Conservation (phyloP, 1,140 invertebrate genomes). For the Aphis craccivora region DNA sequence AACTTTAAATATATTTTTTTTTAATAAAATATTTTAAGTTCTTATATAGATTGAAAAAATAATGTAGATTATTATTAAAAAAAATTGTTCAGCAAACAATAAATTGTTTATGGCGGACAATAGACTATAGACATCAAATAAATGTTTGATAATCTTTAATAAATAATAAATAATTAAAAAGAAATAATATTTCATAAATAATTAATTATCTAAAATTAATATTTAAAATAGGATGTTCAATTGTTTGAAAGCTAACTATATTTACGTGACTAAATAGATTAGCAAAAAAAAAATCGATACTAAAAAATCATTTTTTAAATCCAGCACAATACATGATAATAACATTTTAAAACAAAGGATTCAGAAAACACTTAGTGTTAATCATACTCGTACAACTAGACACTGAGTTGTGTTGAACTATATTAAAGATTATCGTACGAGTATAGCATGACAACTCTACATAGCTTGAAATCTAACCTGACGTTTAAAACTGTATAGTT, state of each 20-base stretch:
- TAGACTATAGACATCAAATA: neutral
- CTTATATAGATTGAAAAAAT: neutral
- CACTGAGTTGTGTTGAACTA: neutral
- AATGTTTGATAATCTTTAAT: neutral
- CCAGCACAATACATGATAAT: neutral
- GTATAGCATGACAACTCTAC: neutral
- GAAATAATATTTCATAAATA: neutral
- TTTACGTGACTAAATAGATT: neutral
- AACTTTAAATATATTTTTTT: neutral
- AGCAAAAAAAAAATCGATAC: neutral
- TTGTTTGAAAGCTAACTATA: neutral
- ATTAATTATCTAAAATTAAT: neutral
- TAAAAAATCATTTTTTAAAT: neutral
- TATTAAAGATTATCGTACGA: neutral
- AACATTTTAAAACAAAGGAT: neutral
- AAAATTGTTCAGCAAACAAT: neutral
- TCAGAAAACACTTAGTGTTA: neutral
- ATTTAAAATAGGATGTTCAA: neutral
- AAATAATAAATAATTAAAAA: slow-evolving; percentile 3
- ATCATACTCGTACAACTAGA: neutral
- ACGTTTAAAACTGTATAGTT: slow-evolving; percentile 72
- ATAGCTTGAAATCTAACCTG: slow-evolving; percentile 62
- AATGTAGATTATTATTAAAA: neutral
- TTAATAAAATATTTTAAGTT: neutral
- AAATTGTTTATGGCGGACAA: neutral